phyloP scores from a whole-genome alignment of 2,888 invertebrate genomes.

The Lordiphosa andalusiaca region DNA sequence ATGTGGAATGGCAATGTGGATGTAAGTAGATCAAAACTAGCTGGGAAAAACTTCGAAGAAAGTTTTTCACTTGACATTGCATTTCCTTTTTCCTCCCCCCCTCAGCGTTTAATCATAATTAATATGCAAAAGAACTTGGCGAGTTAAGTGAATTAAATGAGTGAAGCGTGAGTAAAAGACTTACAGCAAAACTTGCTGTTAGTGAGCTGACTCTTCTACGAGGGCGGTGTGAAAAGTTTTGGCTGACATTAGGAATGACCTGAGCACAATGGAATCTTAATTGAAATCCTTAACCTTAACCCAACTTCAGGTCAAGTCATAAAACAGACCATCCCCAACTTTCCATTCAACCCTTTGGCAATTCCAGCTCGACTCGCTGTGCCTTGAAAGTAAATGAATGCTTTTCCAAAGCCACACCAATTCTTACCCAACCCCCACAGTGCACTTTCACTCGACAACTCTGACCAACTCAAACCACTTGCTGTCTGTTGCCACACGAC shows the following conservation, averaged over 20 bases:
- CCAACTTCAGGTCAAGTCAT: constrained; percentile 17
- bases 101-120: constrained; percentile 35
- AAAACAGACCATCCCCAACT: constrained; percentile 5
- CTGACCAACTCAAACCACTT: constrained; percentile 47
- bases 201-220: no score
- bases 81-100: background rate
- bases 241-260: no score
- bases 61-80: constrained; percentile 17
- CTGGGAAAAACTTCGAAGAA: background rate
- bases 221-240: no score
- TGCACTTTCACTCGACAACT: constrained; percentile 68
- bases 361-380: constrained; percentile 16
- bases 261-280: no score
- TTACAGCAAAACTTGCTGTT: no score
- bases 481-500: constrained; percentile 50
- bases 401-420: constrained; percentile 1
- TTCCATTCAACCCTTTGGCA: constrained; percentile 24
- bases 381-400: background rate
- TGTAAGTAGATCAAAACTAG: constrained; percentile 69
- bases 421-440: constrained; percentile 2
- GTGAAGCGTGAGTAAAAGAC: constrained; percentile 15
- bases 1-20: constrained; percentile 81
- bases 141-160: constrained; percentile 57
- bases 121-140: constrained; percentile 49
- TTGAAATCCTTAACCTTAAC: constrained; percentile 18